Percentiles rank a stretch among this genome's conserved stretches.
phyloP scores from a whole-genome alignment of 2,113 vertebrate species.

The Formicarius rufipectus region DNA sequence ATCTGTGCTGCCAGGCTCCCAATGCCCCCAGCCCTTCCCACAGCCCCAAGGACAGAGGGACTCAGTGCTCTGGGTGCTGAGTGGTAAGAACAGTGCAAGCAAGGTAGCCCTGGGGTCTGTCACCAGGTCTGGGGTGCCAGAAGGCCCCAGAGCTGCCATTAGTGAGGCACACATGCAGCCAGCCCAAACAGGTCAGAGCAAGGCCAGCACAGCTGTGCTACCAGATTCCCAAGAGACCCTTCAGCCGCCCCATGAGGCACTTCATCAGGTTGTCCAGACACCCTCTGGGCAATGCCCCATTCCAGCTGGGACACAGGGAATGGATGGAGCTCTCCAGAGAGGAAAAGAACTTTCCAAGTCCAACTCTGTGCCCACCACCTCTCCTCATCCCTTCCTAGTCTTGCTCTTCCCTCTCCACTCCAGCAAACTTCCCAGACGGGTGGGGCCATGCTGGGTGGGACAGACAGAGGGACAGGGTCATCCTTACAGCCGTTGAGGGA shows the following conservation, averaged over 20 bases:
- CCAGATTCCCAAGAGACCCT: background rate
- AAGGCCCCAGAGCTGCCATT: background rate
- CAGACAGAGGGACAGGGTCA: background rate
- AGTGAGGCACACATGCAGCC: rapidly evolving
- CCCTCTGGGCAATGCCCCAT: rapidly evolving
- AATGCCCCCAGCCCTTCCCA: rapidly evolving
- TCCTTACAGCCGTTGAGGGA: constrained; percentile 95
- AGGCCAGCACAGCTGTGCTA: rapidly evolving
- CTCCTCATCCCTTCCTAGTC: background rate
- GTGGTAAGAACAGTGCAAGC: background rate
- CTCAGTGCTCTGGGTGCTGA: background rate
- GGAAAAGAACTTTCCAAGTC: background rate
- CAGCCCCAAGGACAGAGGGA: background rate
- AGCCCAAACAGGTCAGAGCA: background rate
- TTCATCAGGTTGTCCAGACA: background rate
- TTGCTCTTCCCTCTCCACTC: background rate
- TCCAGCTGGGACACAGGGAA: background rate
- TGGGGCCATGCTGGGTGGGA: rapidly evolving
- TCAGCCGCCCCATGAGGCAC: no score
- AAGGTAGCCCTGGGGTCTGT: background rate
- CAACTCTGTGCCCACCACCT: background rate
- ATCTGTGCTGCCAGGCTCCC: background rate
- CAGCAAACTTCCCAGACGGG: background rate
- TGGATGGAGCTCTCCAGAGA: background rate
- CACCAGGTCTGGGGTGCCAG: background rate